Evolutionary conservation across 2,888 invertebrate genomes (phyloP).

Genomic region (Amblyjoppa proteus): DNA sequence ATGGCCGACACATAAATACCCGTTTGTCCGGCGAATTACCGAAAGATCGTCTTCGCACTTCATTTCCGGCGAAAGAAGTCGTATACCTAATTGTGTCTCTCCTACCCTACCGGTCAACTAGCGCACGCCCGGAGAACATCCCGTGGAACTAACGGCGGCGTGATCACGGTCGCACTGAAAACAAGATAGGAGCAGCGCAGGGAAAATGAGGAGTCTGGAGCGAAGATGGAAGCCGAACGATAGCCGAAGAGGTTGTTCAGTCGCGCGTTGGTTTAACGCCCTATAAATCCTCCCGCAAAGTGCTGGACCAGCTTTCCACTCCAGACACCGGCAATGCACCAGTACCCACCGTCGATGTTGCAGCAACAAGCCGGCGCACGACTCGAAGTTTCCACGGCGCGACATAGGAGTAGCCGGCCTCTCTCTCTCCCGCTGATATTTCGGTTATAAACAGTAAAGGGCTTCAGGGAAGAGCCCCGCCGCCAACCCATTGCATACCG

Average conservation of each 20-base stretch:
- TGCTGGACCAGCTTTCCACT: slow-evolving; percentile 71
- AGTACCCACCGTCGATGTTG: slow-evolving; percentile 9
- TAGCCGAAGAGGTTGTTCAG: slow-evolving; percentile 72
- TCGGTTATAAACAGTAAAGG: slow-evolving; percentile 16
- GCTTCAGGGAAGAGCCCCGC: neutral
- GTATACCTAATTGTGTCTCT: neutral
- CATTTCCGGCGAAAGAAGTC: neutral
- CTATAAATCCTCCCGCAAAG: slow-evolving; percentile 78
- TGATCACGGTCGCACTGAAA: neutral
- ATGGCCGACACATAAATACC: slow-evolving; percentile 63
- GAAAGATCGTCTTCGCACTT: neutral
- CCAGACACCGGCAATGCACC: slow-evolving; percentile 11
- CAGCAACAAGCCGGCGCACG: slow-evolving; percentile 59
- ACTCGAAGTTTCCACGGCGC: slow-evolving; percentile 48
- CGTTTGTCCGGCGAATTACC: slow-evolving; percentile 25
- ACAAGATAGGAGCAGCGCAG: slow-evolving; percentile 17
- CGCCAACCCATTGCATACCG: slow-evolving; percentile 17
- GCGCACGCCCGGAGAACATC: slow-evolving; percentile 10
- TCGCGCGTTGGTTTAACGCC: slow-evolving; percentile 78
- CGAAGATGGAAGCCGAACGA: slow-evolving; percentile 58
- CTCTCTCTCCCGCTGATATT: neutral
- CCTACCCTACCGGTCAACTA: neutral
- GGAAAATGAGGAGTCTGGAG: slow-evolving; percentile 13
- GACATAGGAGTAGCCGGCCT: slow-evolving; percentile 16
- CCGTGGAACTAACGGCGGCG: neutral